Percentiles rank a stretch among this genome's conserved stretches.
phyloP scores from a whole-genome alignment of 2,113 vertebrate genomes.

The Gymnocephalus cernua region DNA sequence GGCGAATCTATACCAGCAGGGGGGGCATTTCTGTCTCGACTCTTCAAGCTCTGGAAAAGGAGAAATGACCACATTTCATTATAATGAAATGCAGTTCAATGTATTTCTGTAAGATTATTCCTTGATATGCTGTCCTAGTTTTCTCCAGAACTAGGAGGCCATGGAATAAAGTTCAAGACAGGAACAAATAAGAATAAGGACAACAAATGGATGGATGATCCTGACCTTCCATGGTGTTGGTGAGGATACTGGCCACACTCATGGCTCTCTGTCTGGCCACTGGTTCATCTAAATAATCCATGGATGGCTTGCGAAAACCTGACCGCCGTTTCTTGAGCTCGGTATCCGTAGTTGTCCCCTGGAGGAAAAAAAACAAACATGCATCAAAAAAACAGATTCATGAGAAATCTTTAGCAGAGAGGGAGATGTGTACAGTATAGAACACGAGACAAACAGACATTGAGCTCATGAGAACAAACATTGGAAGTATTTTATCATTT shows the following conservation, averaged over 20 bases:
- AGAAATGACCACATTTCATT: slow-evolving; percentile 28
- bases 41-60: slow-evolving; percentile 92
- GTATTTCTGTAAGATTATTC: too few relatives aligned
- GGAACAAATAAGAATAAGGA: not conserved
- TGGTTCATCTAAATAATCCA: slow-evolving; percentile 93
- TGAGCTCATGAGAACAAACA: not conserved
- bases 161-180: not conserved
- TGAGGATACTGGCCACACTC: slow-evolving; percentile 96
- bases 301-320: slow-evolving; percentile 90
- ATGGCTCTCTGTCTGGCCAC: slow-evolving; percentile 91
- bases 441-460: not conserved
- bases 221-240: slow-evolving; percentile 97
- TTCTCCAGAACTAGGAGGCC: not conserved
- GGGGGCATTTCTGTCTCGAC: slow-evolving; percentile 96
- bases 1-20: slow-evolving; percentile 98
- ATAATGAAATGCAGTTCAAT: not conserved
- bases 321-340: slow-evolving; percentile 91
- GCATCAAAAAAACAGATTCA: not conserved
- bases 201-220: not conserved
- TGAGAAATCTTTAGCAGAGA: not conserved
- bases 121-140: not conserved
- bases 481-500: too few relatives aligned
- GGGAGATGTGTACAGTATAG: too few relatives aligned
- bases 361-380: slow-evolving; percentile 15
- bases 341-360: slow-evolving; percentile 95